Conservation (phyloP, 92 coral and sea anemone species). For the Isaurus tuberculatus region DNA sequence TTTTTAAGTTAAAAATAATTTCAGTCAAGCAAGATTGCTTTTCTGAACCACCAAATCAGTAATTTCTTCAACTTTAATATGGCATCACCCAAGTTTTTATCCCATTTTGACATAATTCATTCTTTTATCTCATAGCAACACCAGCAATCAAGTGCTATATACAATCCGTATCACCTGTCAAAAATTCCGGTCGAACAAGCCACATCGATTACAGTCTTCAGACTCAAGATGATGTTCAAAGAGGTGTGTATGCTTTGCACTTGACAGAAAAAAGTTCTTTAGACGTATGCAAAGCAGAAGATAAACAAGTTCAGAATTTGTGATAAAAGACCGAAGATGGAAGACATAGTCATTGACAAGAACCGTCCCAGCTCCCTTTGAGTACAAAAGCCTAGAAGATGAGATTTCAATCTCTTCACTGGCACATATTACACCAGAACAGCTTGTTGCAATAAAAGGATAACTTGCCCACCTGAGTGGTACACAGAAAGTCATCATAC, state of each 20-base stretch:
- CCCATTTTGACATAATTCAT: constrained; percentile 11
- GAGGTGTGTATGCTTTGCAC: constrained; percentile 67
- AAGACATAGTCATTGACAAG: constrained; percentile 64
- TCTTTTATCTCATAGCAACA: constrained; percentile 28
- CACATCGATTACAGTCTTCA: constrained; percentile 67
- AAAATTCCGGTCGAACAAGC: constrained; percentile 50
- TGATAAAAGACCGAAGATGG: constrained; percentile 53
- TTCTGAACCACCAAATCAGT: constrained; percentile 17
- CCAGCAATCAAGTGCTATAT: constrained; percentile 59
- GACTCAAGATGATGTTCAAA: constrained; percentile 50
- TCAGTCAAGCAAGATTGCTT: not conserved
- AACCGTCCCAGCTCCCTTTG: constrained; percentile 9
- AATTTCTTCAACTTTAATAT: constrained; percentile 19
- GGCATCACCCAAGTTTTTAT: not conserved
- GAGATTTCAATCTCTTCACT: too few species aligned
- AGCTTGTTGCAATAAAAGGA: too few species aligned
- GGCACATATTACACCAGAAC: too few species aligned
- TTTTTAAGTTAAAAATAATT: not conserved
- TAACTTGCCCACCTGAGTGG: too few species aligned
- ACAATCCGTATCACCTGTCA: constrained; percentile 63
- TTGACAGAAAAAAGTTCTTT: constrained; percentile 52
- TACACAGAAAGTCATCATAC: too few species aligned
- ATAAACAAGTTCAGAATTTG: constrained; percentile 61
- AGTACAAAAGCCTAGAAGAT: too few species aligned
- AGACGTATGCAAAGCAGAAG: constrained; percentile 62